Evolutionary conservation across 1,140 invertebrate genomes (phyloP).

Genomic region (Coptotermes formosanus): DNA sequence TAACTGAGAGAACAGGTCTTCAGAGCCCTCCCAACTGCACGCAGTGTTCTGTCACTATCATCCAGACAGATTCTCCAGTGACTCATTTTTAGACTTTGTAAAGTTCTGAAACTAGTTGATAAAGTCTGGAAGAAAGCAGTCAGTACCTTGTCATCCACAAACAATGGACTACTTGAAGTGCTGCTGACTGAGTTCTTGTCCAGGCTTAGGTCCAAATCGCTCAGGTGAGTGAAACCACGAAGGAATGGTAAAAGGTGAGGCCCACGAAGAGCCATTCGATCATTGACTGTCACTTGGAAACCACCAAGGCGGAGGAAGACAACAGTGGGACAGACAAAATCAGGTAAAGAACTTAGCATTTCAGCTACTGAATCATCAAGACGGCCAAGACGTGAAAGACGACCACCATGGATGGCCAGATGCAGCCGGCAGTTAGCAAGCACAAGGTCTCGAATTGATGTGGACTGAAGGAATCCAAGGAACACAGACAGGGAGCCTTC

Average conservation of each 20-base stretch:
- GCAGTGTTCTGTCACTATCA: slow-evolving; percentile 48
- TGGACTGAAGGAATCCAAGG: slow-evolving; percentile 47
- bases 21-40: slow-evolving; percentile 47
- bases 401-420: slow-evolving; percentile 49
- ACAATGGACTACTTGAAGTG: slow-evolving; percentile 45
- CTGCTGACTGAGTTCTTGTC: slow-evolving; percentile 43
- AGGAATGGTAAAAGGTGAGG: slow-evolving; percentile 53
- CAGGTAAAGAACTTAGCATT: slow-evolving; percentile 45
- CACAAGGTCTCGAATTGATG: slow-evolving; percentile 50
- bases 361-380: slow-evolving; percentile 48
- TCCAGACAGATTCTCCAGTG: slow-evolving; percentile 50
- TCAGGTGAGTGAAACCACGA: slow-evolving; percentile 50
- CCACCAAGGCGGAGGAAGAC: slow-evolving; percentile 53
- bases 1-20: slow-evolving; percentile 48
- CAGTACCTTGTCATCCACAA: slow-evolving; percentile 51
- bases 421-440: slow-evolving; percentile 51
- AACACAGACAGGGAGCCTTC: slow-evolving; percentile 49
- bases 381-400: slow-evolving; percentile 46
- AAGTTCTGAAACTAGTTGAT: slow-evolving; percentile 45
- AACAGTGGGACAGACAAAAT: slow-evolving; percentile 46
- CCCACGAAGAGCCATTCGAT: slow-evolving; percentile 50
- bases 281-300: slow-evolving; percentile 53
- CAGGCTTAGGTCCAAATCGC: slow-evolving; percentile 52
- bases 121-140: slow-evolving; percentile 49
- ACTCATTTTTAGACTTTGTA: slow-evolving; percentile 49